These are phyloP conservation scores for Tadarida brasiliensis DNA, from an alignment of 2,797 vertebrate species.

Conservation along the genomic window DNA sequence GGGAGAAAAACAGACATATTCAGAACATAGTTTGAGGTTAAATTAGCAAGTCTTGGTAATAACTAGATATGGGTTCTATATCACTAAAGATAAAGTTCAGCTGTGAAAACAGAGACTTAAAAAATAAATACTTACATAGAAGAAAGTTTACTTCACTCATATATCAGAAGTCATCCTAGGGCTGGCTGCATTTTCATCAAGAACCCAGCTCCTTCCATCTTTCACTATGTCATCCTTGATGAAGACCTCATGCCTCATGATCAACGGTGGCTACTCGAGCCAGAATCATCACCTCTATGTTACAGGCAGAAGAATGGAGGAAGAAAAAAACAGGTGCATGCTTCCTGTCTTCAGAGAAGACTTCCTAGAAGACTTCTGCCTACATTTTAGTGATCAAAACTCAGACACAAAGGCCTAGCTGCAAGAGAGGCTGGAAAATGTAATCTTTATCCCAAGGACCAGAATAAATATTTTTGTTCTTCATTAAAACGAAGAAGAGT, in stretches of 20 bases:
- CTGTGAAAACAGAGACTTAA: slow-evolving; percentile 48
- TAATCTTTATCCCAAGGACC: background rate
- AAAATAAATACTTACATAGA: slow-evolving; percentile 3
- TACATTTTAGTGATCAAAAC: background rate
- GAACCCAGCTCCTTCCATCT: background rate
- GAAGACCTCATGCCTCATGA: background rate
- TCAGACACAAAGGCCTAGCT: background rate
- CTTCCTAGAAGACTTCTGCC: background rate
- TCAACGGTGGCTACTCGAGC: background rate
- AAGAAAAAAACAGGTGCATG: background rate
- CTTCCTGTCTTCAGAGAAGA: background rate
- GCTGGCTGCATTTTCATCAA: background rate
- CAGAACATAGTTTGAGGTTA: slow-evolving; percentile 54
- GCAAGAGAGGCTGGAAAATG: background rate
- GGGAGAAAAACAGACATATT: background rate
- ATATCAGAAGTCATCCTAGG: background rate
- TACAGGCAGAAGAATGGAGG: background rate
- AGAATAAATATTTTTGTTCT: slow-evolving; percentile 17
- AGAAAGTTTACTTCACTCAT: background rate
- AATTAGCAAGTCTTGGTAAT: slow-evolving; percentile 54
- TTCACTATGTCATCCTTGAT: background rate
- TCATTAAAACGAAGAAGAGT: background rate
- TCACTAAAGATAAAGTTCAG: background rate
- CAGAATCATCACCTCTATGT: background rate
- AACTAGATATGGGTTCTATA: slow-evolving; percentile 32